Evolutionary conservation across 1,140 invertebrate genomes (phyloP), one percentile per base, ranked within the genome.

Genomic region (Drosophila nigromelanica): DNA sequence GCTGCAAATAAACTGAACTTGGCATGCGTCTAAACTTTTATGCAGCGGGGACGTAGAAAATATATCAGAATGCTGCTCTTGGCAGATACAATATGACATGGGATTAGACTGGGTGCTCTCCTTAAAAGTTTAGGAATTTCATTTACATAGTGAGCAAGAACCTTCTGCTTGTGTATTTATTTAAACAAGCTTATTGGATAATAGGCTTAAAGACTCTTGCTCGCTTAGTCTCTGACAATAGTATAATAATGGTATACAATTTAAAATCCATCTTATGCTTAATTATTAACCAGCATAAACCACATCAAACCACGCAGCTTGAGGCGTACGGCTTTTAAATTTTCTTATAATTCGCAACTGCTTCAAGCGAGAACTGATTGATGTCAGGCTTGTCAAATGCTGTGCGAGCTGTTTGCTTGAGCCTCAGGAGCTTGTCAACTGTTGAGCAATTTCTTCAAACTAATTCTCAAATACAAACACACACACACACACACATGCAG

Each of bases 401-500:
- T 27, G 24, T 10, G n/a, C 14, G 35, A 15, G 30, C 6, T 14
- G 33, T 24, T 11, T 40, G 12, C 14, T 12, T 43, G 24, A 1
- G 12, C 10, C 47, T 52, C 2, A 27, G 24, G 12, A n/a, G 11
- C 4, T 18, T 21, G 27, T 51, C 48, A 56, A 63, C 27, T 56
- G 21, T 40, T 52, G 35, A 30, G 15, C 62, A 81, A 80, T 81
- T 77, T 73, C 27, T 35, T 51, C 40, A 73, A 76, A 74, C 78
- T 73, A 80, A 80, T 80, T 80, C 80, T 10, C 56, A 48, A n/a
- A 47, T 14, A 39, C 42, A 59, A 3, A 11, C 30, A 63, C 6
- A 6, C 30, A 33, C 5, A 35, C 33, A 35, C 33, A 11, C 24
- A 39, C 18, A 39, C 21, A 14, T 5, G 24, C 43, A 47, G 27